A percentile compares a stretch with the other conserved stretches of the same genome.
Conservation (phyloP, 2,888 invertebrate genomes). For the Ormyrus rosae region DNA sequence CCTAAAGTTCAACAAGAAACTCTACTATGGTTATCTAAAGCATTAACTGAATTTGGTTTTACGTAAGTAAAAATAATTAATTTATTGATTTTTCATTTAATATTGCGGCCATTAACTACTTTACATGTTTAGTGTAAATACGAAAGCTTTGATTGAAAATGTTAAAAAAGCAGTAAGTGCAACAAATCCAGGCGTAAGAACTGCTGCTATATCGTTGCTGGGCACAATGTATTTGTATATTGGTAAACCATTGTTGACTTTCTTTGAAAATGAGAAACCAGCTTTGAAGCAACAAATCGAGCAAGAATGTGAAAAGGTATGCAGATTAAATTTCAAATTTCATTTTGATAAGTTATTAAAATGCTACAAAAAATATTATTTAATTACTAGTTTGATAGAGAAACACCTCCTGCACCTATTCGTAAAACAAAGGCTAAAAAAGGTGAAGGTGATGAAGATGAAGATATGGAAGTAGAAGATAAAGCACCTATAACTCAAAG, state of each 20-base stretch:
- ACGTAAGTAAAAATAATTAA: constrained; percentile 78
- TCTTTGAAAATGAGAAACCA: constrained; percentile 92
- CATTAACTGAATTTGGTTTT: constrained; percentile 92
- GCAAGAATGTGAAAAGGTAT: constrained; percentile 88
- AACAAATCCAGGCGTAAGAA: constrained; percentile 90
- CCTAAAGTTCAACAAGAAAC: constrained; percentile 94
- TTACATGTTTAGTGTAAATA: constrained; percentile 77
- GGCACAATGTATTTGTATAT: constrained; percentile 89
- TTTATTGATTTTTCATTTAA: not conserved
- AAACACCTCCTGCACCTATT: constrained; percentile 64
- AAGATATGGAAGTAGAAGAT: constrained; percentile 76
- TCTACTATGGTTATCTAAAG: constrained; percentile 86
- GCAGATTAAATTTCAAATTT: not conserved
- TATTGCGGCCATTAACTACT: not conserved
- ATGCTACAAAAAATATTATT: constrained; percentile 3
- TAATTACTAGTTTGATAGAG: constrained; percentile 63
- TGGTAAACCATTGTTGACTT: constrained; percentile 84
- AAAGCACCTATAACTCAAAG: constrained; percentile 78
- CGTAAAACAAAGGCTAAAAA: constrained; percentile 65
- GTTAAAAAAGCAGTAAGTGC: constrained; percentile 90
- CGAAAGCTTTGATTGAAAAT: constrained; percentile 85
- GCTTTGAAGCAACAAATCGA: constrained; percentile 90
- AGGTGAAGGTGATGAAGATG: constrained; percentile 75
- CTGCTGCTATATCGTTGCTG: constrained; percentile 84
- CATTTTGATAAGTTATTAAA: not conserved